These are phyloP conservation scores for Andrena minutula DNA, from an alignment of 2,888 invertebrate species.

Conservation along the genomic window DNA sequence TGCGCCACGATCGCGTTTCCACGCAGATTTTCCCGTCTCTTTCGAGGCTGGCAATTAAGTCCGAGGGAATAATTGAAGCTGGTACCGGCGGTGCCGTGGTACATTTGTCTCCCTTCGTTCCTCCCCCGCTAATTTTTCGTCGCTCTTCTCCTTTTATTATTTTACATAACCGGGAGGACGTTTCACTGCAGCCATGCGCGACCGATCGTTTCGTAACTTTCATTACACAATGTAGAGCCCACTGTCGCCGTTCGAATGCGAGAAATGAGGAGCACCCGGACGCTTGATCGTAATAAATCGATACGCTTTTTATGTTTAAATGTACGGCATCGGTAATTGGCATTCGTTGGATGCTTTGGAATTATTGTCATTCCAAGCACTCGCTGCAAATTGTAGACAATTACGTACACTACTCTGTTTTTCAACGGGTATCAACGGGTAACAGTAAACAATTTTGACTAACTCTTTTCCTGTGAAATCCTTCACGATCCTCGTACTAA, in stretches of 20 bases:
- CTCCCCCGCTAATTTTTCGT: not conserved
- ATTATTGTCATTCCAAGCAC: too few species aligned
- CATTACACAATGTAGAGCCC: conserved; percentile 52
- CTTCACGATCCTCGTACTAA: too few species aligned
- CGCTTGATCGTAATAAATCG: not conserved
- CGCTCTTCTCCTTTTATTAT: conserved; percentile 10
- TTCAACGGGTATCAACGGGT: too few species aligned
- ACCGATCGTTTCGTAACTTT: conserved; percentile 50
- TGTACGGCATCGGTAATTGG: not conserved
- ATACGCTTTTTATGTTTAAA: not conserved
- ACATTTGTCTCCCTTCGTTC: conserved; percentile 10
- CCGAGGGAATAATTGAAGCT: conserved; percentile 24
- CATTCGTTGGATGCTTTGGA: too few species aligned
- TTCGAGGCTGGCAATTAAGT: conserved; percentile 43
- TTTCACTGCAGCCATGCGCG: conserved; percentile 13
- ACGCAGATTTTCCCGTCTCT: conserved; percentile 37
- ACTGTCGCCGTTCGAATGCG: conserved; percentile 8
- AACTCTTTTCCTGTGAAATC: too few species aligned
- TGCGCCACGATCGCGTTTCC: conserved; percentile 16
- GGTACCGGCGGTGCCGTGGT: not conserved
- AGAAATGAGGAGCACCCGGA: conserved; percentile 14
- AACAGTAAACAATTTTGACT: too few species aligned
- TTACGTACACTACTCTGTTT: too few species aligned
- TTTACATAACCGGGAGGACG: conserved; percentile 60
- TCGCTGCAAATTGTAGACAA: too few species aligned